Evolutionary conservation across 2,113 vertebrate species (phyloP), one percentile per base, ranked within the genome.

Genomic region (Zonotrichia leucophrys): DNA sequence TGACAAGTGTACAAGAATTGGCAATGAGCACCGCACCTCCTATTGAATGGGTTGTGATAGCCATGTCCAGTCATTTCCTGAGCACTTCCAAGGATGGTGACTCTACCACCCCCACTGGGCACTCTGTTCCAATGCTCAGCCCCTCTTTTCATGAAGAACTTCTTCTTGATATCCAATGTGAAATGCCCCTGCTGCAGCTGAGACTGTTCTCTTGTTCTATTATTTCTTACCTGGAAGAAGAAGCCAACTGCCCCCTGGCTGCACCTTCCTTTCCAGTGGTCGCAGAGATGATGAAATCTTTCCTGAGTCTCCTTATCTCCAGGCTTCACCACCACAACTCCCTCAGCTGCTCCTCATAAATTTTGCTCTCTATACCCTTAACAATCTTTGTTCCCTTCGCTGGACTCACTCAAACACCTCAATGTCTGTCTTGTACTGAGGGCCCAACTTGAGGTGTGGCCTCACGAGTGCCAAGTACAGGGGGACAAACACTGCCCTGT

Each of bases 401-500:
- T 18, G 28, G 39, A 39, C 13, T 24, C 5, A 10, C 33, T 46
- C 24, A 39, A 46, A 28, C 10, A 39, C 3, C 16, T 67, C 37
- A 25, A 24, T 46, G 39, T 21, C 60, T 39, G 50, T 27, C 31
- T 46, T 30, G 7, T 21, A 46, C 9, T 21, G 46, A 46, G 30
- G 11, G 46, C 7, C 12, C 11, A 4, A 4, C 11, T 10, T 11
- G 20, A 44, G 23, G 3, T 18, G 16, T 7, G 4, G 7, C 53
- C 5, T 59, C 46, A n/a, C 10, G 33, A 82, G 19, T 17, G 3
- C 19, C 9, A 1, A 49, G 11, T 10, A 18, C 13, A 41, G 7
- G 4, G 24, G 9, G 2, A 21, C 5, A 46, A 30, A 25, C 4
- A 0, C 9, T 30, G 24, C 12, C 12, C 2, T 59, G n/a, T 0